Evolutionary conservation across 1,140 invertebrate genomes (phyloP), one percentile per base, ranked within the genome.

Genomic region (Dendroctonus valens): DNA sequence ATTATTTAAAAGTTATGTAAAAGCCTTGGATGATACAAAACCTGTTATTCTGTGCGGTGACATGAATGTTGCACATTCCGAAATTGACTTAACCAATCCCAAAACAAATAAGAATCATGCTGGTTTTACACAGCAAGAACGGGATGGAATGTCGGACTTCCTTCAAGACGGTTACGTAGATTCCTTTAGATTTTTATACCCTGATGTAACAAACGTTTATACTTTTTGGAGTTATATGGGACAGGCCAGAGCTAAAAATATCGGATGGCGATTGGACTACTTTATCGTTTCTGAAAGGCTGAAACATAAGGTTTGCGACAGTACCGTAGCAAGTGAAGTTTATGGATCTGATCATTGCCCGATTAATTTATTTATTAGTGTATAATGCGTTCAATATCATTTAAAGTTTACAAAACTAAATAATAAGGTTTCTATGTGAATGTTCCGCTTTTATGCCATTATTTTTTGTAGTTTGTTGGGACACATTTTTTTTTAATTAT

Each of bases 191-290:
- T 81, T 89, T 68, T 81, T 98, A 1, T 91, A 99, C 82, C 97
- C 97, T 0, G 88, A 97, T 7, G 82, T 86, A 72, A 88, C 82
- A 9, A 89, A 83, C 3, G 90, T 89, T 7, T 99, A 97, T 75
- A 96, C 96, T 0, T 99, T 94, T 78, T 99, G 97, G 97, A 87
- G 91, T 4, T 96, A 96, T 76, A 90, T 96, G 83, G 82, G 79
- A 49, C 95, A 95, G 77, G 82, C 91, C 15, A 83, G 97, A 64
- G 81, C 84, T 3, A 96, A 92, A 73, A 97, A 99, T 83, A 86
- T 96, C 73, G 97, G 97, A 78, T 99, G 97, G 93, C 85, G 96
- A 77, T 80, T 99, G 67, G 96, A 99, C 81, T 99, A 99, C 77
- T 97, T 94, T 77, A 83, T 99, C 12, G 78, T 96, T 0, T 97